Percentiles rank a stretch among this genome's conserved stretches.
Conservation (phyloP, 2,113 vertebrate genomes). For the Myotis davidii region DNA sequence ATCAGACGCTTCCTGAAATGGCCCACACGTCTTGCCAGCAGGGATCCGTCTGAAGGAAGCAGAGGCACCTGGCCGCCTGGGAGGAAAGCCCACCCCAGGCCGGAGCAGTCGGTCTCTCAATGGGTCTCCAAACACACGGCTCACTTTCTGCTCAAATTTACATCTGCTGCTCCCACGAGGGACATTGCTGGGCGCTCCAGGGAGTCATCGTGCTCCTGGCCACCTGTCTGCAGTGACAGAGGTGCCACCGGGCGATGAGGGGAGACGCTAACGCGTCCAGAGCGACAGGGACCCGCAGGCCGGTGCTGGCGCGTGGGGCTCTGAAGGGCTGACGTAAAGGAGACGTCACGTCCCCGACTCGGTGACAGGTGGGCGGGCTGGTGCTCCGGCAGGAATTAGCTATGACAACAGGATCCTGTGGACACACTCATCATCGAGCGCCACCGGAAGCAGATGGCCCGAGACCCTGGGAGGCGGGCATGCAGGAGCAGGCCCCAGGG, state of each 20-base stretch:
- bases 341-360: not conserved
- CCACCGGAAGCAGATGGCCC: not conserved
- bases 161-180: not conserved
- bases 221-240: not conserved
- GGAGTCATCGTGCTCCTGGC: not conserved
- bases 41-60: not conserved
- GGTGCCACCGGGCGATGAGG: not conserved
- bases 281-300: not conserved
- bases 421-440: not conserved
- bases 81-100: not conserved
- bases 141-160: not conserved
- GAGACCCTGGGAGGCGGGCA: not conserved
- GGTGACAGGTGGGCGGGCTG: not conserved
- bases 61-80: not conserved
- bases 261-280: not conserved
- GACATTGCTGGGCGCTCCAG: not conserved
- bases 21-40: fast-evolving
- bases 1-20: not conserved
- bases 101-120: fast-evolving
- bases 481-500: not conserved
- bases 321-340: not conserved
- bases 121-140: not conserved
- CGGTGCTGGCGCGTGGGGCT: not conserved
- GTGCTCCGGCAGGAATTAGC: not conserved
- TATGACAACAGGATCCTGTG: not conserved